Percentiles rank a stretch among this genome's conserved stretches.
phyloP scores from a whole-genome alignment of 2,888 invertebrate species.

The Acheta domesticus region DNA sequence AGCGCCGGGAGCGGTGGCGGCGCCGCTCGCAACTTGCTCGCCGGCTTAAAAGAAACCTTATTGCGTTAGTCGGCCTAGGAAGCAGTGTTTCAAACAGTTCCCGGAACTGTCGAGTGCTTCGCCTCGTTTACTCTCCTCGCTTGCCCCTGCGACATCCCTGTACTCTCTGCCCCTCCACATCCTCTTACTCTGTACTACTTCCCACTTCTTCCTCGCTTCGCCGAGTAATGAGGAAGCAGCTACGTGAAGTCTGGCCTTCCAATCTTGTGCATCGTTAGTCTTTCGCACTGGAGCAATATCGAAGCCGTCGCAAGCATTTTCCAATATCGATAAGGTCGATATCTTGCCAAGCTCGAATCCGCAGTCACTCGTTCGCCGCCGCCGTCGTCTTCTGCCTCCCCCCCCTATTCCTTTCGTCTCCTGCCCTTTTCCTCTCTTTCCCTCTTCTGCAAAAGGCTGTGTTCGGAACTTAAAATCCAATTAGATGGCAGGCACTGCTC shows the following conservation, averaged over 20 bases:
- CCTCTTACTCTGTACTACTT: not conserved
- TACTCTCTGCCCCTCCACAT: not conserved
- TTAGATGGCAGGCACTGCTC: not conserved
- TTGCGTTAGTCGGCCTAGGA: too few species aligned
- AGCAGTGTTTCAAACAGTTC: too few species aligned
- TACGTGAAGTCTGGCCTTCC: conserved; percentile 18
- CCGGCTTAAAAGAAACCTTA: too few species aligned
- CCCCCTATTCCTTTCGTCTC: not conserved
- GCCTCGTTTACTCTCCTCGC: not conserved
- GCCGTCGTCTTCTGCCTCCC: not conserved
- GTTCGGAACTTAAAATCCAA: conserved; percentile 18
- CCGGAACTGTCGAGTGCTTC: too few species aligned
- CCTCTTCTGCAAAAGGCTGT: not conserved
- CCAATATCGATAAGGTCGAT: conserved; percentile 10
- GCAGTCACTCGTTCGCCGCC: not conserved
- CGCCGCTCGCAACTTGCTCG: too few species aligned
- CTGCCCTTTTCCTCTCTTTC: not conserved
- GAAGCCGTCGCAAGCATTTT: conserved; percentile 10
- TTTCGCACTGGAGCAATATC: not conserved
- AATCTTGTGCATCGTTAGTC: conserved; percentile 1
- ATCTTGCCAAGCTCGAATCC: not conserved
- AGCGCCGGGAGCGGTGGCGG: too few species aligned
- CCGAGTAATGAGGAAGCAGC: not conserved
- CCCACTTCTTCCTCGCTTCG: not conserved
- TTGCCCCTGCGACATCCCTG: too few species aligned